Percentiles rank a stretch among this genome's conserved stretches.
Conservation (phyloP, 2,113 vertebrate species). For the Solenodon paradoxus region DNA sequence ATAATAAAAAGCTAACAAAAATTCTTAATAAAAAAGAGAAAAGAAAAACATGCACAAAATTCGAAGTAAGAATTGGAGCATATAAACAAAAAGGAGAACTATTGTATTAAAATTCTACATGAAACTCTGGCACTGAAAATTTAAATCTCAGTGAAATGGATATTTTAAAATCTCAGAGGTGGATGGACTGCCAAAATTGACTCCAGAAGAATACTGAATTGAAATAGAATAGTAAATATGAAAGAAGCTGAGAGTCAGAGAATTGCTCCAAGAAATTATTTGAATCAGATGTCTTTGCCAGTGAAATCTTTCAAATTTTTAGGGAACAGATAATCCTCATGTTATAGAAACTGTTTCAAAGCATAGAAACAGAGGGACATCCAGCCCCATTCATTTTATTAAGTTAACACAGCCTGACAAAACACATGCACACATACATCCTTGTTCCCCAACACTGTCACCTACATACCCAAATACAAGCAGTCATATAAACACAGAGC, state of each 20-base stretch:
- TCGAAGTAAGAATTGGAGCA: not conserved
- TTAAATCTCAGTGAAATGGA: not conserved
- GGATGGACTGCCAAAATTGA: not conserved
- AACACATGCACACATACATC: not conserved
- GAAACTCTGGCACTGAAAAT: not conserved
- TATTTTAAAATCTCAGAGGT: conserved; percentile 31
- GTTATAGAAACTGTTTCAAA: conserved; percentile 49
- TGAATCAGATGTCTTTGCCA: conserved; percentile 56
- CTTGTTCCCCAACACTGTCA: not conserved
- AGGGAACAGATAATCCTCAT: conserved; percentile 57
- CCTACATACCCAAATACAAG: not conserved
- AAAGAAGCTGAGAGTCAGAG: not conserved
- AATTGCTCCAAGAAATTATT: conserved; percentile 43
- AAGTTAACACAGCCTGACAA: conserved; percentile 8
- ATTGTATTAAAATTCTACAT: not conserved
- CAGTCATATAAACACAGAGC: not conserved
- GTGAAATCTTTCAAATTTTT: conserved; percentile 46
- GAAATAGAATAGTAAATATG: not conserved
- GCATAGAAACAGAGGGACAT: conserved; percentile 26
- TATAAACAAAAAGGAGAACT: not conserved
- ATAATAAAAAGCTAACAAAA: not conserved
- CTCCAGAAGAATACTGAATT: conserved; percentile 21
- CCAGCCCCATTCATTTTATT: not conserved
- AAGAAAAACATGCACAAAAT: conserved; percentile 9
- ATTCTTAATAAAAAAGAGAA: not conserved